Evolutionary conservation across 2,797 vertebrate genomes (phyloP), one percentile per base, ranked within the genome.

Genomic region (Meda fulgida): DNA sequence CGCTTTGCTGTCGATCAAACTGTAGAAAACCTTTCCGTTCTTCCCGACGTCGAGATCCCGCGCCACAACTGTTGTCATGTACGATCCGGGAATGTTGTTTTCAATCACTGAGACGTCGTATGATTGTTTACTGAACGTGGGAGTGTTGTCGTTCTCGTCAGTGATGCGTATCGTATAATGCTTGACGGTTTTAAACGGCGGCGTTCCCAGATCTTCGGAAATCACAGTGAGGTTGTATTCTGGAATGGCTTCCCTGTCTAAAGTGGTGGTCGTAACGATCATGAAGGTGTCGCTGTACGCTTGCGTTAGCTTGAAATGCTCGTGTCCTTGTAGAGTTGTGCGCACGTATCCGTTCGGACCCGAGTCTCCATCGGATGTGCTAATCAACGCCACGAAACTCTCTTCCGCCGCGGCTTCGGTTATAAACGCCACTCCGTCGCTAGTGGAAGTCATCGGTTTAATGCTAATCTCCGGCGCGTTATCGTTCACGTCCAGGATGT

Each of bases 201-300:
- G 95, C 6, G 80, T 92, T 9, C 95, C 95, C 6, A 93, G 85
- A 60, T 96, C 96, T 60, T 96, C 95, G 5, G 95, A 93, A 1
- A 94, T 88, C 51, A 96, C 92, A 0, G 95, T 95, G 36, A 96
- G 85, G 88, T 96, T 96, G 63, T 96, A 96, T 86, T 96, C 95
- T 0, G 94, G 90, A 75, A 94, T 94, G 85, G 86, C 93, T 87
- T 95, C 95, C 83, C 95, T 91, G 89, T 96, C 95, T 36, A 96
- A 73, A 13, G 88, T 88, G 0, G 93, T 84, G 36, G 93, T 94
- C 8, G 95, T 96, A 9, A 94, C 89, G 1, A 96, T 95, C 95
- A 96, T 96, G 80, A 94, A 96, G 0, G 94, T 93, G 90, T 96
- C 95, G 0, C 94, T 95, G 48, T 96, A 96, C 0, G 96, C 96